Percentiles rank a stretch among this genome's conserved stretches.
phyloP scores from a whole-genome alignment of 2,888 invertebrate genomes.

The Allophyes oxyacanthae region DNA sequence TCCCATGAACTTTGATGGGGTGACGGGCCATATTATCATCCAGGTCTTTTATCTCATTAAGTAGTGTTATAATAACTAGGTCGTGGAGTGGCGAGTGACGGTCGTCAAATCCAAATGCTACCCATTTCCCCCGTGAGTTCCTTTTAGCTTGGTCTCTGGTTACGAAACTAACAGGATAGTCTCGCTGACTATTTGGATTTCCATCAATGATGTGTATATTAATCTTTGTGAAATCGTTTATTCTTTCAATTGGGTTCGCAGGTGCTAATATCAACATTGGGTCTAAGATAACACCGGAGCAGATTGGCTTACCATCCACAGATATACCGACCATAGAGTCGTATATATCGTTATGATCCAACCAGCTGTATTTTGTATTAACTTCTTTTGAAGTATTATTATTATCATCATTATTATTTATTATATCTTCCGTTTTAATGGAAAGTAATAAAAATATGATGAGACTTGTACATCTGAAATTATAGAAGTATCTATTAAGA shows the following conservation, averaged over 20 bases:
- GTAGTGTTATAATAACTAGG: background rate
- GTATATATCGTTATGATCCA: background rate
- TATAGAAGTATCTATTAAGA: too few species aligned
- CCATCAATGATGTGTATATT: background rate
- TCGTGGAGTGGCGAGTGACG: background rate
- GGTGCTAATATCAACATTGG: background rate
- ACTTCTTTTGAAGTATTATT: slow-evolving; percentile 5
- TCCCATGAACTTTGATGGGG: too few species aligned
- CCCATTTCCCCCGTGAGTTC: background rate
- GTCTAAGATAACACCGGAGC: background rate
- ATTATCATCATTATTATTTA: too few species aligned
- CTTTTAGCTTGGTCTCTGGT: background rate
- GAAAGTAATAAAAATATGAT: too few species aligned
- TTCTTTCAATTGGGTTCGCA: slow-evolving; percentile 1
- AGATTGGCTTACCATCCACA: slow-evolving; percentile 1
- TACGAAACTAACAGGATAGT: background rate
- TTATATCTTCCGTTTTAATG: too few species aligned
- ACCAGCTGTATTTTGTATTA: too few species aligned
- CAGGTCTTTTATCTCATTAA: background rate
- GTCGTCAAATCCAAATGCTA: background rate
- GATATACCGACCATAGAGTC: background rate
- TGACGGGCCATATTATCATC: too few species aligned
- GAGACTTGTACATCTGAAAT: too few species aligned
- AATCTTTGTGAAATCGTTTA: background rate
- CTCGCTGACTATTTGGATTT: background rate